Percentiles rank a stretch among this genome's conserved stretches.
Conservation (phyloP, 2,797 vertebrate species). For the Onychomys arenicola region DNA sequence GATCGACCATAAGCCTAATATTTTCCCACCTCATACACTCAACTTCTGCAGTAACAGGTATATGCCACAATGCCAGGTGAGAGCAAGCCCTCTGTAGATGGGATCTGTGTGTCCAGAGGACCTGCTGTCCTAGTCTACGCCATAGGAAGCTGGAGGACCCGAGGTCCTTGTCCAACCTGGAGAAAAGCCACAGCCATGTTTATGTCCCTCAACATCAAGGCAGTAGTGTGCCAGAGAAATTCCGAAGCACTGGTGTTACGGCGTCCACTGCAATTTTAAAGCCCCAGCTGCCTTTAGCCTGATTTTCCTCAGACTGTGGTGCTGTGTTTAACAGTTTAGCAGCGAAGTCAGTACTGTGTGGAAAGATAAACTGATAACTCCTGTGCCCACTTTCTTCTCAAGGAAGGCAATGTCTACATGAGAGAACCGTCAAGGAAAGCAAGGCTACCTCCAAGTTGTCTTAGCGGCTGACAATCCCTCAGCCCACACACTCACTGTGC, state of each 20-base stretch:
- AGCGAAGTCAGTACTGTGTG: background rate
- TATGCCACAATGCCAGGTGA: no score
- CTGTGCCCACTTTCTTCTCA: background rate
- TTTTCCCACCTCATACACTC: no score
- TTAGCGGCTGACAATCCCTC: background rate
- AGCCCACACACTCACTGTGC: conserved; percentile 91
- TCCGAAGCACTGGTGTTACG: background rate
- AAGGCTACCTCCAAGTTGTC: background rate
- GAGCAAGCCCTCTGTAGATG: no score
- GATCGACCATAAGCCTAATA: no score
- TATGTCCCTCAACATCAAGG: background rate
- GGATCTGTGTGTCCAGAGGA: no score
- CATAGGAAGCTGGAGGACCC: no score
- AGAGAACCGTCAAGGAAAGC: background rate
- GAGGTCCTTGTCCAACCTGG: no score
- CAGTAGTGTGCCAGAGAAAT: background rate
- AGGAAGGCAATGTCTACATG: background rate
- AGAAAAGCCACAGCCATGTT: background rate
- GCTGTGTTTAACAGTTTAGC: background rate
- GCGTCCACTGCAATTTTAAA: background rate
- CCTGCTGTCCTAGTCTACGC: no score
- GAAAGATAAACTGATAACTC: background rate
- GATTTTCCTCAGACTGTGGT: background rate
- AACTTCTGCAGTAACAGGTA: no score
- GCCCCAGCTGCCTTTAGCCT: background rate